Evolutionary conservation across 2,797 vertebrate species (phyloP).

Genomic region (Characodon lateralis): DNA sequence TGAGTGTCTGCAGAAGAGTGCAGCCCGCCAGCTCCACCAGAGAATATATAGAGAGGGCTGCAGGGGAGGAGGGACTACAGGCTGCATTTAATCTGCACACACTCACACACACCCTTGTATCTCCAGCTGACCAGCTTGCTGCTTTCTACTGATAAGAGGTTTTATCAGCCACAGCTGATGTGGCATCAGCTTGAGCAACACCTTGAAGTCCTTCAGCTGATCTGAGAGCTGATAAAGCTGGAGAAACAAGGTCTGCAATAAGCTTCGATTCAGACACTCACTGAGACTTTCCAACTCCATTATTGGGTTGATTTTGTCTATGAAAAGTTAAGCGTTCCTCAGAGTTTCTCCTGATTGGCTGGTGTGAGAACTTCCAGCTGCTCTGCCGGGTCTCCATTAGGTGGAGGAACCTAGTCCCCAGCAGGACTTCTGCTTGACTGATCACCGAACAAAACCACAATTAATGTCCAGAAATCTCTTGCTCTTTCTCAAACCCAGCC

Average conservation of each 20-base stretch:
- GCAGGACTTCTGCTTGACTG: neutral
- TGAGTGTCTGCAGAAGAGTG: constrained; percentile 29
- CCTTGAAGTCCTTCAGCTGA: neutral
- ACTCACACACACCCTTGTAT: constrained; percentile 1
- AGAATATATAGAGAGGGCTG: constrained; percentile 76
- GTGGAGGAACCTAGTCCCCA: neutral
- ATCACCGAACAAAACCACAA: neutral
- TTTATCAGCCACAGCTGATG: constrained; percentile 7
- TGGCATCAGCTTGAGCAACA: neutral
- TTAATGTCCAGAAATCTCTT: neutral
- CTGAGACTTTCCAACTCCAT: too few species aligned
- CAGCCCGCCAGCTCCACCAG: constrained; percentile 45
- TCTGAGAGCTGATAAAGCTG: constrained; percentile 1
- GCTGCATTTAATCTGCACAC: constrained; percentile 78
- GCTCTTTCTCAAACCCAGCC: neutral
- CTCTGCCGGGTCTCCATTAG: neutral
- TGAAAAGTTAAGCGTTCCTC: neutral
- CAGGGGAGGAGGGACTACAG: constrained; percentile 74
- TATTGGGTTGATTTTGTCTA: too few species aligned
- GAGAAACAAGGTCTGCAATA: neutral
- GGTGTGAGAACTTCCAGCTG: neutral
- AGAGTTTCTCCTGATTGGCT: neutral
- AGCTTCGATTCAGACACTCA: neutral
- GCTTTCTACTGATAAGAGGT: constrained; percentile 1
- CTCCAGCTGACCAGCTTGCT: neutral